Evolutionary conservation across 2,888 invertebrate genomes (phyloP).

Genomic region (Augiades crinisus): DNA sequence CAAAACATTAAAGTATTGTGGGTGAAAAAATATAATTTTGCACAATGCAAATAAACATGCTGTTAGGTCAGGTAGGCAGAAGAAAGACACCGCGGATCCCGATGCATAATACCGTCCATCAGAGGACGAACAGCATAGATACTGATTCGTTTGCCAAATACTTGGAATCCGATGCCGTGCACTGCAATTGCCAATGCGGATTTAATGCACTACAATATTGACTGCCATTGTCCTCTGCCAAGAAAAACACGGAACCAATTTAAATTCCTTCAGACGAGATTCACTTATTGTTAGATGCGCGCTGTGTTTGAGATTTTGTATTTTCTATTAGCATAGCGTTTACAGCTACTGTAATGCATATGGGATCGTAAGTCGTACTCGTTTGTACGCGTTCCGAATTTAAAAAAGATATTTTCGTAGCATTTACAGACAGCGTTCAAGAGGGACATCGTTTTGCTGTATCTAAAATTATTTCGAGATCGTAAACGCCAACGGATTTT

Average conservation of each 20-base stretch:
- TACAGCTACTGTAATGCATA: slow-evolving; percentile 10
- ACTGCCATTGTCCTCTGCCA: slow-evolving; percentile 15
- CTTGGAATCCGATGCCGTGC: slow-evolving; percentile 13
- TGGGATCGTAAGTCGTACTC: background rate
- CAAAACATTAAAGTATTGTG: too few relatives aligned
- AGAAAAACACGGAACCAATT: slow-evolving; percentile 20
- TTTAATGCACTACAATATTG: slow-evolving; percentile 16
- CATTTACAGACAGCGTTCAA: slow-evolving; percentile 12
- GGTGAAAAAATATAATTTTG: too few relatives aligned
- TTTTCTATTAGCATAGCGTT: slow-evolving; percentile 11
- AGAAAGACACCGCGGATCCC: slow-evolving; percentile 8
- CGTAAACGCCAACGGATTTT: slow-evolving; percentile 23
- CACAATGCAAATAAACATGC: background rate
- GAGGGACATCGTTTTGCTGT: slow-evolving; percentile 5
- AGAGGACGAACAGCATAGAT: slow-evolving; percentile 2
- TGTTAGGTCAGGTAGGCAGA: slow-evolving; percentile 8
- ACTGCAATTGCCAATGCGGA: slow-evolving; percentile 22
- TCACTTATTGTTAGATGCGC: slow-evolving; percentile 3
- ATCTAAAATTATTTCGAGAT: slow-evolving; percentile 21
- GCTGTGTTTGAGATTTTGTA: slow-evolving; percentile 9
- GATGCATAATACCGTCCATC: slow-evolving; percentile 10
- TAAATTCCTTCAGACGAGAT: slow-evolving; percentile 12
- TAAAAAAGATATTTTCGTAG: slow-evolving; percentile 1
- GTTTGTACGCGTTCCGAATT: slow-evolving; percentile 4
- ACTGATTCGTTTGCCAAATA: slow-evolving; percentile 18